Evolutionary conservation across 2,113 vertebrate genomes (phyloP).

Genomic region (Thomomys bottae): DNA sequence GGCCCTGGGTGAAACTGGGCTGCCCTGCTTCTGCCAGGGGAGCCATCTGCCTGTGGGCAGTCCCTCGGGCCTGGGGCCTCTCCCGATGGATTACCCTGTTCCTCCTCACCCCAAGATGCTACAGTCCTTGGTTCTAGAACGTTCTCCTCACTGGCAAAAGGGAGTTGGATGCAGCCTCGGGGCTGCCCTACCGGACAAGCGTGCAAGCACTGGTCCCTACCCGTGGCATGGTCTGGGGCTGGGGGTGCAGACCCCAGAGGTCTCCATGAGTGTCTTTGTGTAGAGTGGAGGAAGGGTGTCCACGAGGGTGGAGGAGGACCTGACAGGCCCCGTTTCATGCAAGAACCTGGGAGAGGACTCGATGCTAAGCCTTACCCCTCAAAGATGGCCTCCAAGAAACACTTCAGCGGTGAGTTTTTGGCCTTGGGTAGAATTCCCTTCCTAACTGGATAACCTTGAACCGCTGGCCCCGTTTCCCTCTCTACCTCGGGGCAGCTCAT

Average conservation of each 20-base stretch:
- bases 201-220: accelerated
- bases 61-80: accelerated
- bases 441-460: background rate
- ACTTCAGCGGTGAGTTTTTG: background rate
- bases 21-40: constrained; percentile 75
- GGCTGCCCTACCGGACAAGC: too few relatives aligned
- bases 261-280: background rate
- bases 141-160: background rate
- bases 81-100: background rate
- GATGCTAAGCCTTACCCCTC: background rate
- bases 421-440: background rate
- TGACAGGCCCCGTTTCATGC: background rate
- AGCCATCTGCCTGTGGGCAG: constrained; percentile 61
- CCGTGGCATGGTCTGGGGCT: accelerated
- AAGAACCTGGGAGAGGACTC: background rate
- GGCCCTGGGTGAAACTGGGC: constrained; percentile 62
- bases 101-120: background rate
- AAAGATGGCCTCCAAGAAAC: too few relatives aligned
- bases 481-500: background rate
- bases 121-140: background rate
- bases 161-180: background rate
- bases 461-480: background rate
- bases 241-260: accelerated
- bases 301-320: background rate
- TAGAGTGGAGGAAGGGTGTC: background rate